Evolutionary conservation across 2,888 invertebrate genomes (phyloP), one percentile per base, ranked within the genome.

Genomic region (Embidobia sp.): DNA sequence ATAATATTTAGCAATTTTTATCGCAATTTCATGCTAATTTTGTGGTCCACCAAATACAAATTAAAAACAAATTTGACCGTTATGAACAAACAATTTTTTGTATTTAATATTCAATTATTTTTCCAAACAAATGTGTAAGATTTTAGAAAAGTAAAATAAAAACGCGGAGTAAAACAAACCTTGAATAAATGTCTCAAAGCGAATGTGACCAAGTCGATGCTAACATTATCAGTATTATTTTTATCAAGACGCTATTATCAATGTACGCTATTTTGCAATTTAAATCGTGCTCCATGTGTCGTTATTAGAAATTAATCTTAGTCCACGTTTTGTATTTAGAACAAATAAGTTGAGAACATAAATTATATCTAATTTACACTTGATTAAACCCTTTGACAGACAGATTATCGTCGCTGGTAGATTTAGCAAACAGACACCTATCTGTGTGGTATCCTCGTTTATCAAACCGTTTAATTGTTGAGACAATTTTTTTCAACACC

Each of bases 381-480:
- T 42, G 59, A 59, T 13, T 69, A 33, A 59, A 29, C 11, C 49
- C 27, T 69, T 59, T 59, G 33, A 37, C 22, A 11, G 4, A 19
- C 2, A 15, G 18, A 59, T 57, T 37, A 67, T 48, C 57, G 10
- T 4, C 40, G 10, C 31, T 31, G 19, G 27, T 22, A 29, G 37
- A 48, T 46, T 49, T 7, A 10, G 29, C 26, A 48, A 53, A 53
- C 7, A 33, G 19, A 27, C 37, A 44, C 10, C 44, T 66, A 51
- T 44, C 33, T n/a, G 2, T 13, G 10, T 11, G 33, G 13, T 44
- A 42, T 66, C 44, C 15, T 10, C 13, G 22, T 33, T 66, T 66
- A 66, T 66, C 66, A 35, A 53, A 66, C 44, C 18, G 33, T 55
- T 53, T 35, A 35, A 55, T 66, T 53, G 55, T 44, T 42, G 33